These are phyloP conservation scores for Melolontha melolontha DNA, from an alignment of 2,888 invertebrate genomes.

Conservation along the genomic window DNA sequence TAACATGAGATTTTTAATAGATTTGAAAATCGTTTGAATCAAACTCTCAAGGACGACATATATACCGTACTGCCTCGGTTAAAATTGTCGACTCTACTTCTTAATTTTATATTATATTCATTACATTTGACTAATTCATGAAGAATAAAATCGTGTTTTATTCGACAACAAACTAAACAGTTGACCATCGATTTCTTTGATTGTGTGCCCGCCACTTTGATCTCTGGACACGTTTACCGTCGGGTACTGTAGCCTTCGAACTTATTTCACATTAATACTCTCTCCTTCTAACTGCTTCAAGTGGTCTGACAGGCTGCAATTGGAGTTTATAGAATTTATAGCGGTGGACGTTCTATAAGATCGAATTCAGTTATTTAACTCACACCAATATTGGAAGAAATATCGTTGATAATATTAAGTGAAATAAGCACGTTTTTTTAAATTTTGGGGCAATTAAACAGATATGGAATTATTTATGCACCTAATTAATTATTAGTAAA, in stretches of 20 bases:
- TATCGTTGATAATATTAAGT: not conserved
- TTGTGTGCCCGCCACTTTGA: conserved; percentile 53
- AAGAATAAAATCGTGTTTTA: not conserved
- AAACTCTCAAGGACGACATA: too few species aligned
- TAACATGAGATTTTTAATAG: too few species aligned
- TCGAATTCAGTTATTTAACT: conserved; percentile 20
- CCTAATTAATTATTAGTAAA: too few species aligned
- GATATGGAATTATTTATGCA: too few species aligned
- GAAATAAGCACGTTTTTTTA: not conserved
- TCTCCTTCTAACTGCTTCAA: conserved; percentile 16
- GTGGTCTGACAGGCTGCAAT: conserved; percentile 29
- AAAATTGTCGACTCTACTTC: too few species aligned
- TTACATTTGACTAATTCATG: not conserved
- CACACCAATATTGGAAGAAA: conserved; percentile 4
- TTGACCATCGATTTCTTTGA: conserved; percentile 51
- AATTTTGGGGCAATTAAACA: too few species aligned
- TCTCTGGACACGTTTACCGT: conserved; percentile 52
- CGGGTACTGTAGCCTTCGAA: conserved; percentile 46
- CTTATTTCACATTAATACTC: conserved; percentile 48
- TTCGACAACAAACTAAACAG: conserved; percentile 5
- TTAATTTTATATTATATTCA: too few species aligned
- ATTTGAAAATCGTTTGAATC: too few species aligned
- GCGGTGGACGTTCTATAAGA: conserved; percentile 22
- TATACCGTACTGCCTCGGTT: too few species aligned
- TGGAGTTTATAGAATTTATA: conserved; percentile 33